Evolutionary conservation across 2,888 invertebrate species (phyloP).

Genomic region (Oeneis ivallda): DNA sequence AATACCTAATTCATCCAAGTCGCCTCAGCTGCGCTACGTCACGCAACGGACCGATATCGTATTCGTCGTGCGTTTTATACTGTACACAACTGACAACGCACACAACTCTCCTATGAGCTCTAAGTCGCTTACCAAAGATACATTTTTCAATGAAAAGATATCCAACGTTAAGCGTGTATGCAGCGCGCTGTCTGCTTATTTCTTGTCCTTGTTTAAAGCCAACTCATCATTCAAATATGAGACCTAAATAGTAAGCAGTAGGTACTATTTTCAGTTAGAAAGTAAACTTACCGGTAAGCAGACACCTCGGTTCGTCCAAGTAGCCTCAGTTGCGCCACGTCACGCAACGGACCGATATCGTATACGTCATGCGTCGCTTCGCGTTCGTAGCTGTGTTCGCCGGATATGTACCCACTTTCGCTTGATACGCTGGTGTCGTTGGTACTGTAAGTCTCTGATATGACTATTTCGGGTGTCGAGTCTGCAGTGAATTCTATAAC

Average conservation of each 20-base stretch:
- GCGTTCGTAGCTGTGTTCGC: slow-evolving; percentile 23
- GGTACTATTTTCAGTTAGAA: slow-evolving; percentile 1
- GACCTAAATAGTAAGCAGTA: neutral
- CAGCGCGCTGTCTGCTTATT: too few species aligned
- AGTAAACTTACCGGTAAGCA: slow-evolving; percentile 65
- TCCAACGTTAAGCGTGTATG: neutral
- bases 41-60: slow-evolving; percentile 72
- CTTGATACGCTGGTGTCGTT: slow-evolving; percentile 49
- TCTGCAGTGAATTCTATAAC: slow-evolving; percentile 37
- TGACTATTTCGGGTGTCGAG: slow-evolving; percentile 52
- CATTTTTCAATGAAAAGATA: neutral
- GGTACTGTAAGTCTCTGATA: slow-evolving; percentile 48
- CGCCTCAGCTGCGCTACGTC: slow-evolving; percentile 74
- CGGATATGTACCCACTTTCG: slow-evolving; percentile 56
- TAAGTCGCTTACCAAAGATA: too few species aligned
- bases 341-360: slow-evolving; percentile 76
- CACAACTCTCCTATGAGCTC: too few species aligned
- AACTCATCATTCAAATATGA: too few species aligned
- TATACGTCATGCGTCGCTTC: slow-evolving; percentile 60
- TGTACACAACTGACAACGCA: too few species aligned
- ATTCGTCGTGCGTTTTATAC: slow-evolving; percentile 33
- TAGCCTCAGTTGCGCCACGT: slow-evolving; percentile 72
- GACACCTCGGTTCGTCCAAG: slow-evolving; percentile 70
- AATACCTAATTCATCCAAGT: slow-evolving; percentile 64
- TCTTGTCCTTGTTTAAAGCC: too few species aligned